These are phyloP conservation scores for Intellagama lesueurii DNA, from an alignment of 2,797 vertebrate genomes.

Conservation along the genomic window DNA sequence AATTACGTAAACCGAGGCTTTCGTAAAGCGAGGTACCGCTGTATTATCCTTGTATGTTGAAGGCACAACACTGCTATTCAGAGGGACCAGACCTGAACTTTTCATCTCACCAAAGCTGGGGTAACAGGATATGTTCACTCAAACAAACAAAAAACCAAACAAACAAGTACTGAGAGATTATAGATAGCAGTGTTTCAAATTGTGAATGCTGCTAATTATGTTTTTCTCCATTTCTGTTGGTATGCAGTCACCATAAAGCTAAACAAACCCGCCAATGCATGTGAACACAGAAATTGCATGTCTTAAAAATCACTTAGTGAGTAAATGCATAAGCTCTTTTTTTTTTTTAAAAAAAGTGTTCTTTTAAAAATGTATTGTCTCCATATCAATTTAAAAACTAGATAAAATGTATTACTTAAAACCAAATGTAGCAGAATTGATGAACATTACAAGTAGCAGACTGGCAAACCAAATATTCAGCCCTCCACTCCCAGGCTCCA, in stretches of 20 bases:
- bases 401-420: constrained; percentile 7
- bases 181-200: not conserved
- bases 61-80: too few species aligned
- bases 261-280: not conserved
- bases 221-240: constrained; percentile 9
- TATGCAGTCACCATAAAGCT: constrained; percentile 2
- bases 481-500: not conserved
- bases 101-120: not conserved
- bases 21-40: too few species aligned
- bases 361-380: constrained; percentile 18
- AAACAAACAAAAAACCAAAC: not conserved
- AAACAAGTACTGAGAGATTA: not conserved
- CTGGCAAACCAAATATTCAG: not conserved
- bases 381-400: not conserved
- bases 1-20: too few species aligned
- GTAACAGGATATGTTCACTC: not conserved
- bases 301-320: not conserved
- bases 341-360: not conserved
- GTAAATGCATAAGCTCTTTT: not conserved
- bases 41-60: too few species aligned
- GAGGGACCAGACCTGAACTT: too few species aligned
- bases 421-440: constrained; percentile 2
- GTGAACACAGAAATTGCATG: not conserved
- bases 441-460: not conserved
- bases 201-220: constrained; percentile 1